These are phyloP conservation scores for Clistopyga incitator DNA, from an alignment of 2,888 invertebrate species.

Conservation along the genomic window DNA sequence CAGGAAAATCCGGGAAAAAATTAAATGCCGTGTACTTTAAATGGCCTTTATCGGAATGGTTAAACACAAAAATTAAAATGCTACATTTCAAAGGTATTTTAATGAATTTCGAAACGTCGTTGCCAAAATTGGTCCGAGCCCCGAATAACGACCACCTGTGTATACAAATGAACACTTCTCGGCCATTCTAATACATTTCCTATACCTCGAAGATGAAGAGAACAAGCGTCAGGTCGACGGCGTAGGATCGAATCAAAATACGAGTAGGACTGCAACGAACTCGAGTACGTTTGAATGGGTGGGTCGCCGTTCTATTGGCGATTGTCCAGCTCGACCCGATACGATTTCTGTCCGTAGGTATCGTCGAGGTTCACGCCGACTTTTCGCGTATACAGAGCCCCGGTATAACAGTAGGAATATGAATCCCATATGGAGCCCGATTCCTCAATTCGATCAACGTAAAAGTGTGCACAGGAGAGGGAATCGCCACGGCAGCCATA, in stretches of 20 bases:
- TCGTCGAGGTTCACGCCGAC: neutral
- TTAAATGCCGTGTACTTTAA: no score
- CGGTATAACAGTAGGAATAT: constrained; percentile 33
- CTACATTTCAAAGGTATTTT: no score
- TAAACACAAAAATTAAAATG: no score
- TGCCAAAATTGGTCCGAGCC: no score
- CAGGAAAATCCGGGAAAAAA: no score
- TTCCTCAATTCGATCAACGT: constrained; percentile 46
- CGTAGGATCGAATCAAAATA: neutral
- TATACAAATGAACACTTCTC: no score
- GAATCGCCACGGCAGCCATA: constrained; percentile 6
- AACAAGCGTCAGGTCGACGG: neutral
- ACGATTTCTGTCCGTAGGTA: constrained; percentile 16
- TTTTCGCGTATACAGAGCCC: neutral
- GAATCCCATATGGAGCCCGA: constrained; percentile 38
- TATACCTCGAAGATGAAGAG: neutral
- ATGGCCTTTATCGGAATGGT: no score
- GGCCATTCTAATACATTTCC: neutral
- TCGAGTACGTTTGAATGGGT: neutral
- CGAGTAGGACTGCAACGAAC: constrained; percentile 2
- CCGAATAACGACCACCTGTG: no score
- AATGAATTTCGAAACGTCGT: no score
- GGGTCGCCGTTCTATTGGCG: constrained; percentile 23
- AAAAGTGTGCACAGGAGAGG: neutral
- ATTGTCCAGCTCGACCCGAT: constrained; percentile 26